A percentile compares a stretch with the other conserved stretches of the same genome.
Evolutionary conservation across 2,888 invertebrate genomes (phyloP).

Genomic region (Mystacides longicornis): DNA sequence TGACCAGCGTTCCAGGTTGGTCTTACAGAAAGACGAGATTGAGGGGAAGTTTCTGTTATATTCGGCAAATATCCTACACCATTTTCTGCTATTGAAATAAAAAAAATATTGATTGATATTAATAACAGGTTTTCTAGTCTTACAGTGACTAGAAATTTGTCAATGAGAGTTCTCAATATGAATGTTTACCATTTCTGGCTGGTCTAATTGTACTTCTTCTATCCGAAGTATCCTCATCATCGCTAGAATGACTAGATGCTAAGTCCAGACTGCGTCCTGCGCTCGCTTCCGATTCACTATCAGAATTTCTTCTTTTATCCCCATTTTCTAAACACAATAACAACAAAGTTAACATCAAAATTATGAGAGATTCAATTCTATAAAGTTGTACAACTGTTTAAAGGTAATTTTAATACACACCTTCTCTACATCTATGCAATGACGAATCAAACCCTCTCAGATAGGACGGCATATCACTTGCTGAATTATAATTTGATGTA

Average conservation of each 20-base stretch:
- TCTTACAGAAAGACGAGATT: slow-evolving; percentile 25
- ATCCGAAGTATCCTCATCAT: slow-evolving; percentile 66
- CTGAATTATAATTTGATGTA: slow-evolving; percentile 80
- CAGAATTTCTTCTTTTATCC: slow-evolving; percentile 45
- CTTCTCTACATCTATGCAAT: slow-evolving; percentile 48
- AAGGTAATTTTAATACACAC: slow-evolving; percentile 32
- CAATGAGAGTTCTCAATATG: not conserved
- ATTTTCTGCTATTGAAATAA: slow-evolving; percentile 9
- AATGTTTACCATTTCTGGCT: slow-evolving; percentile 36
- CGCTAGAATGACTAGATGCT: slow-evolving; percentile 93
- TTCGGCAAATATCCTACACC: slow-evolving; percentile 39
- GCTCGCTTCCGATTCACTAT: slow-evolving; percentile 75
- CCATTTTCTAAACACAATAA: slow-evolving; percentile 38
- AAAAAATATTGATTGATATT: not conserved
- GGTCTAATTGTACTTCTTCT: slow-evolving; percentile 40
- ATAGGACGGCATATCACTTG: slow-evolving; percentile 69
- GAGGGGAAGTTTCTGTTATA: slow-evolving; percentile 43
- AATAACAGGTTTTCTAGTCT: not conserved
- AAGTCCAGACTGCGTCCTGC: slow-evolving; percentile 76
- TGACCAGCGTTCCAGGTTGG: slow-evolving; percentile 20
- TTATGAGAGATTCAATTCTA: not conserved
- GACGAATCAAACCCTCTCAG: slow-evolving; percentile 55
- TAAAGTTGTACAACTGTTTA: no score
- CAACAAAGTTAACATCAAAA: slow-evolving; percentile 2
- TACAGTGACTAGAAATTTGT: not conserved